These are phyloP conservation scores for Thecophora atra DNA, from an alignment of 2,888 invertebrate species.

Conservation along the genomic window DNA sequence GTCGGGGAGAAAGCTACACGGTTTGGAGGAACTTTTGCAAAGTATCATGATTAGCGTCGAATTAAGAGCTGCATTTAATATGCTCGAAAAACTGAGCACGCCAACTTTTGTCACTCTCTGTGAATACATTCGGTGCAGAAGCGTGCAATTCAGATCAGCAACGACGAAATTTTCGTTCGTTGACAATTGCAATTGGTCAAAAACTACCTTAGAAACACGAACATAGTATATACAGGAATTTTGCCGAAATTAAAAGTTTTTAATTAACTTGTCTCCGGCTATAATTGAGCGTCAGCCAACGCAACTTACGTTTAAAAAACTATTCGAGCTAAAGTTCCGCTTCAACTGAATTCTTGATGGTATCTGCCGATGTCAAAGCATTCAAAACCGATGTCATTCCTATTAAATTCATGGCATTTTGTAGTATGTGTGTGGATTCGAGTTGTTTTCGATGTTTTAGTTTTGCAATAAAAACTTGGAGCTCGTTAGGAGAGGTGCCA, in stretches of 20 bases:
- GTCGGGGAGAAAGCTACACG: not conserved
- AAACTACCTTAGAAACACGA: too few species aligned
- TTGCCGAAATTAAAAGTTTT: constrained; percentile 25
- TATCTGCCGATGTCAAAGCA: not conserved
- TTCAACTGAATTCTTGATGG: not conserved
- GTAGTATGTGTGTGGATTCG: too few species aligned
- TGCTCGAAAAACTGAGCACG: not conserved
- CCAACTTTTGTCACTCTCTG: not conserved
- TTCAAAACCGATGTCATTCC: not conserved
- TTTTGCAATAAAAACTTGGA: too few species aligned
- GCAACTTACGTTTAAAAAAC: not conserved
- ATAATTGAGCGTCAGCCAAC: not conserved
- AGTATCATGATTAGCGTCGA: constrained; percentile 29
- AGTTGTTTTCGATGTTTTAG: not conserved
- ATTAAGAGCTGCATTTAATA: constrained; percentile 17
- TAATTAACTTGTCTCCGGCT: constrained; percentile 30
- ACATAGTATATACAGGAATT: too few species aligned
- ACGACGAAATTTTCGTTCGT: constrained; percentile 11
- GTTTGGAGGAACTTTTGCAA: not conserved
- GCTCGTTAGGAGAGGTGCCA: too few species aligned
- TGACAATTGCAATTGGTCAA: constrained; percentile 33
- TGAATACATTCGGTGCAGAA: not conserved
- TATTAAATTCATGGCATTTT: not conserved
- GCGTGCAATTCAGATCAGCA: not conserved
- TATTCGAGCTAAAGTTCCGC: not conserved